Evolutionary conservation across 2,888 invertebrate genomes (phyloP).

Genomic region (Herminia tarsipennalis): DNA sequence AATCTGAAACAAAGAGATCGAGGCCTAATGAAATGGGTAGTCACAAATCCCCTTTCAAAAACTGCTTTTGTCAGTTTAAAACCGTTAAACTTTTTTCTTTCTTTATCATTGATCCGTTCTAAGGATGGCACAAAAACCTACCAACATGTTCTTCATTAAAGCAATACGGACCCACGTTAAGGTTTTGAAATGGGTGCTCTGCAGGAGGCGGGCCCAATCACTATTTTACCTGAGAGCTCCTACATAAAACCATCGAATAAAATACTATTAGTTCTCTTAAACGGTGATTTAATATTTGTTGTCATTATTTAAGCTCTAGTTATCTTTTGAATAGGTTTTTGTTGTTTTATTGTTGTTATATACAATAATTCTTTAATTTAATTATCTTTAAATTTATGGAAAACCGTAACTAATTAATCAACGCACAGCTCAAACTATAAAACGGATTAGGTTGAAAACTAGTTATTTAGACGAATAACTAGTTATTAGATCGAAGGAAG

Average conservation of each 20-base stretch:
- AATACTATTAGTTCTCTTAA: constrained; percentile 17
- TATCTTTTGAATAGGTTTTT: too few relatives aligned
- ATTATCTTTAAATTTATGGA: too few relatives aligned
- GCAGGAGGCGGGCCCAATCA: constrained; percentile 69
- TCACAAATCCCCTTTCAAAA: too few relatives aligned
- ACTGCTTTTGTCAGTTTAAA: constrained; percentile 19
- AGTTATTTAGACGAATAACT: too few relatives aligned
- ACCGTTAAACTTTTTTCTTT: constrained; percentile 37
- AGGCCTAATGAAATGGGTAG: too few relatives aligned
- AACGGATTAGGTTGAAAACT: too few relatives aligned
- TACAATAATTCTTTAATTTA: too few relatives aligned
- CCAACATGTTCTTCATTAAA: constrained; percentile 73
- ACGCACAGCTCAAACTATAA: too few relatives aligned
- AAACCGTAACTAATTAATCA: too few relatives aligned
- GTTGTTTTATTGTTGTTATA: too few relatives aligned
- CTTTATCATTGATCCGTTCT: constrained; percentile 41
- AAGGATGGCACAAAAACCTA: constrained; percentile 63
- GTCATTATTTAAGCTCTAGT: not conserved
- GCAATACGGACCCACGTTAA: constrained; percentile 66
- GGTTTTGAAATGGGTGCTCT: constrained; percentile 68
- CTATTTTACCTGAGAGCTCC: constrained; percentile 56
- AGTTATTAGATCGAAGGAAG: too few relatives aligned
- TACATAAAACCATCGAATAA: constrained; percentile 34
- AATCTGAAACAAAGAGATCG: not conserved
- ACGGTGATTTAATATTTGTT: not conserved